Percentiles rank a stretch among this genome's conserved stretches.
Evolutionary conservation across 64 coral and sea anemone species (phyloP).

Genomic region (Exaiptasia diaphana): DNA sequence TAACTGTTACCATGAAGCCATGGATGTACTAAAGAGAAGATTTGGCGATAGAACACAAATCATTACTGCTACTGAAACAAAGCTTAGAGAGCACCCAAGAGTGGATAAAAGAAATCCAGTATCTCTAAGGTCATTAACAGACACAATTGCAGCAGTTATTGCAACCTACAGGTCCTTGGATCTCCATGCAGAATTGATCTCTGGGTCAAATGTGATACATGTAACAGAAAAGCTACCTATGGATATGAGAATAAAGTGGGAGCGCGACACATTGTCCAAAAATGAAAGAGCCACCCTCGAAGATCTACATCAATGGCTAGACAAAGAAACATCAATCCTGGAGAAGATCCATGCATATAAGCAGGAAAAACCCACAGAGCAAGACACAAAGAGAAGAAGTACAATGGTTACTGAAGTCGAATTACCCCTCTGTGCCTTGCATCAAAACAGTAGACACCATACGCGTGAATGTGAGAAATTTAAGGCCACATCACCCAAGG

Average conservation of each 20-base stretch:
- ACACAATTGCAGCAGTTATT: slow-evolving; percentile 1
- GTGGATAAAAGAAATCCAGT: not conserved
- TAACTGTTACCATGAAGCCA: slow-evolving; percentile 6
- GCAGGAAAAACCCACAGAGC: not conserved
- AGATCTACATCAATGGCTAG: not conserved
- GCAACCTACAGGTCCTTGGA: not conserved
- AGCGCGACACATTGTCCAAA: not conserved
- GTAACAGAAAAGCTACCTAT: not conserved
- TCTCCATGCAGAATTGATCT: not conserved
- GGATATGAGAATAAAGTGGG: not conserved
- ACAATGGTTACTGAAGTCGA: not conserved
- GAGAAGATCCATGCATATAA: not conserved
- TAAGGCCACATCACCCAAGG: not conserved
- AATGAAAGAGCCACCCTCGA: not conserved
- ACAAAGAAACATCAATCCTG: not conserved
- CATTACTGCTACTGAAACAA: not conserved
- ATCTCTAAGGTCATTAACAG: not conserved
- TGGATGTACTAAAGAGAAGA: not conserved
- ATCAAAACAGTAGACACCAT: not conserved
- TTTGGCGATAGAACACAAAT: not conserved
- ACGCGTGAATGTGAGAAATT: not conserved
- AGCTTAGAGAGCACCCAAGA: not conserved
- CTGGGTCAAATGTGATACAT: not conserved
- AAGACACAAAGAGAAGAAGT: not conserved
- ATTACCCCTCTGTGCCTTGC: not conserved